Base-by-base conservation (phyloP, 2,888 invertebrate genomes). In the Scelioninae gen. 1 region DNA sequence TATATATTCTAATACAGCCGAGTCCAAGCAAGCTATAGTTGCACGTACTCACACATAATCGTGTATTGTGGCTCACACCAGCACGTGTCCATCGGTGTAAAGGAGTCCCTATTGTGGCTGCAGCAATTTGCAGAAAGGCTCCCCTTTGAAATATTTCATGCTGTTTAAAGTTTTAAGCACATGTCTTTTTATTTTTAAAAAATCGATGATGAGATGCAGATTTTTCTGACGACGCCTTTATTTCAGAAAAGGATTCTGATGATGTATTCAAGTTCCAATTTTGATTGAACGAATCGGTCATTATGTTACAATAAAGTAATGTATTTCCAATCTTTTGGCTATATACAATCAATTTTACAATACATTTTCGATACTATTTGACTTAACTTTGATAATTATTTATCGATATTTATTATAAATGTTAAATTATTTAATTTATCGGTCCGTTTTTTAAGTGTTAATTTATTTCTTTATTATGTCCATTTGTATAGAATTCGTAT, bases 101-200 rank as follows among this genome's bases (percentile, higher is more conserved):
- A 78, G 69, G 45, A 77, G 77, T 15, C 53, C 51, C 68, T 38
- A 78, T 78, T 78, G 78, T 78, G 78, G 71, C 71, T 51, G 71
- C 69, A 63, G 71, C 78, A 78, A 78, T 71, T 78, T 78, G 78
- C 78, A 78, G 78, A 71, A 78, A 71, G 71, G 32, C 71, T 65
- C 71, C 78, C 71, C 51, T 65, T 65, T 51, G 65, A 78, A 78
- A 71, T 78, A 78, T 78, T 78, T 71, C 78, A 78, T 58, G 78
- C 78, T 51, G 71, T 63, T 78, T 71, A 69, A 69, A 78, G 63
- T 78, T 78, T 78, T 56, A 65, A 65, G 55, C 71, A 43, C 71
- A 38, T 49, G 65, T 72, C 71, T 72, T 78, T 65, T 63, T 58
- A 43, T 66, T 66, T 76, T 23, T 10, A 34, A 65, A 75, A 69